Evolutionary conservation across 2,888 invertebrate species (phyloP).

Genomic region (Temnothorax ravouxi): DNA sequence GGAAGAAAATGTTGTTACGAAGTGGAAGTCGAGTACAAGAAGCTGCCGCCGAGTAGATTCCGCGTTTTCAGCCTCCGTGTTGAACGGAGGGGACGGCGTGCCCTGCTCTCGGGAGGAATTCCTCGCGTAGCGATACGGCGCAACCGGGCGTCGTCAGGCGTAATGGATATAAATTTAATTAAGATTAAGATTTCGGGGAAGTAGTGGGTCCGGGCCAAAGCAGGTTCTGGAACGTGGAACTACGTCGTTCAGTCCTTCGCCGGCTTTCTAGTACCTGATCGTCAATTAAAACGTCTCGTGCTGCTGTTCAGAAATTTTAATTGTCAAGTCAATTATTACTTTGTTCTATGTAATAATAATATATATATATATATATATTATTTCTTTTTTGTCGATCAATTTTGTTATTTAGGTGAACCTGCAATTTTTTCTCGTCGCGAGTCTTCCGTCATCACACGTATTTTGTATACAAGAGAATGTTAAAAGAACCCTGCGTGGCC

Average conservation of each 20-base stretch:
- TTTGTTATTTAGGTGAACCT: background rate
- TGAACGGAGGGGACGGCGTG: constrained; percentile 8
- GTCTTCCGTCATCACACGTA: background rate
- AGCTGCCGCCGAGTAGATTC: constrained; percentile 5
- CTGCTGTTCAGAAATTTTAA: constrained; percentile 17
- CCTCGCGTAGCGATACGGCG: constrained; percentile 32
- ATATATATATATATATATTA: background rate
- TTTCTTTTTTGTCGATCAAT: background rate
- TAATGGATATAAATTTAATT: constrained; percentile 85
- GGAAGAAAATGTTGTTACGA: background rate
- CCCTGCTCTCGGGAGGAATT: constrained; percentile 29
- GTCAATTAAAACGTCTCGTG: constrained; percentile 59
- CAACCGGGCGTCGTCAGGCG: constrained; percentile 73
- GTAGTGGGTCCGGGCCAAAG: constrained; percentile 64
- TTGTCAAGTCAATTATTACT: constrained; percentile 26
- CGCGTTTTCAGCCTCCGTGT: constrained; percentile 11
- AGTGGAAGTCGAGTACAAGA: constrained; percentile 20
- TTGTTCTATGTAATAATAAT: background rate
- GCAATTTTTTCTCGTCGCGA: constrained; percentile 1
- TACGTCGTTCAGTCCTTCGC: constrained; percentile 67
- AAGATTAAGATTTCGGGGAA: constrained; percentile 85
- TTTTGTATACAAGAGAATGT: background rate
- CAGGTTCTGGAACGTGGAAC: constrained; percentile 77
- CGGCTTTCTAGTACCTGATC: constrained; percentile 49
- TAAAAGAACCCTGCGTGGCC: background rate